Conservation (phyloP, 2,888 invertebrate genomes). For the Stratiomys singularior region DNA sequence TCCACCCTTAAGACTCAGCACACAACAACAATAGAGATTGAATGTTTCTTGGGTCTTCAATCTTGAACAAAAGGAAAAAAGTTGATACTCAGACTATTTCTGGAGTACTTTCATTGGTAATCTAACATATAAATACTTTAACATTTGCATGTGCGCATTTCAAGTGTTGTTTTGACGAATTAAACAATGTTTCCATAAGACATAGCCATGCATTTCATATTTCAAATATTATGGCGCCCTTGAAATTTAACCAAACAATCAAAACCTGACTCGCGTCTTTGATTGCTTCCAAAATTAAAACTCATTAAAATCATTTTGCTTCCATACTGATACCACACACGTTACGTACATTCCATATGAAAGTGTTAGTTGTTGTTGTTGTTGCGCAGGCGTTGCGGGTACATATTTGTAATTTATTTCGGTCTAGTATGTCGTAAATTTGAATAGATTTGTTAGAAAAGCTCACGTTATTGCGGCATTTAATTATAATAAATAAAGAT, state of each 20-base stretch:
- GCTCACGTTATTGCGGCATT: background rate
- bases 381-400: constrained; percentile 9
- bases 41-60: too few species aligned
- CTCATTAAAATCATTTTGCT: constrained; percentile 11
- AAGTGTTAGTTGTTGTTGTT: background rate
- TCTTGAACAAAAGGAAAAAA: background rate
- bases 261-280: background rate
- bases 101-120: background rate
- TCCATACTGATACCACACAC: constrained; percentile 8
- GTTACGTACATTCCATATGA: background rate
- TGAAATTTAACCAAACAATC: constrained; percentile 36
- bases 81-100: constrained; percentile 5
- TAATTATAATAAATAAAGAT: background rate
- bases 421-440: constrained; percentile 4
- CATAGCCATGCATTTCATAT: background rate
- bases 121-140: background rate
- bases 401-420: background rate
- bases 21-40: background rate
- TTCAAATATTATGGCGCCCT: constrained; percentile 19
- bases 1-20: background rate
- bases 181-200: constrained; percentile 10
- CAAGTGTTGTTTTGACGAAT: background rate
- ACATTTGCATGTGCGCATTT: background rate
- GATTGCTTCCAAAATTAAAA: constrained; percentile 12
- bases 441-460: background rate